Conservation (phyloP, 2,113 vertebrate genomes). For the Tetraodon nigroviridis region DNA sequence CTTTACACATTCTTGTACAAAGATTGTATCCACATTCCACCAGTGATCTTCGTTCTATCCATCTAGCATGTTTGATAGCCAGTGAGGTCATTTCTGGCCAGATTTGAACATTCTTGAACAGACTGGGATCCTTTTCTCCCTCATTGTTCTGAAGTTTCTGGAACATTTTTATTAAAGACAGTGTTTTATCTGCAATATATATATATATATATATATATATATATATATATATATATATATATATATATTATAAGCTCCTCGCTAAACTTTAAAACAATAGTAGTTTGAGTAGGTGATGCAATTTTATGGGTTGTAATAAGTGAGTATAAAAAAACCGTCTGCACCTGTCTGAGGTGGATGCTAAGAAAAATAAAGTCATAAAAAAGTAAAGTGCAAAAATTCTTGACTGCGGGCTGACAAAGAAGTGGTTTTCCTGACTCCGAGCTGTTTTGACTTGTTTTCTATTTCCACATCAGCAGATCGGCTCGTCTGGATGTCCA, state of each 20-base stretch:
- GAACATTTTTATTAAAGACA: too few relatives aligned
- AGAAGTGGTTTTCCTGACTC: constrained; percentile 45
- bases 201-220: too few relatives aligned
- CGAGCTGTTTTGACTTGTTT: constrained; percentile 37
- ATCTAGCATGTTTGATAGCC: constrained; percentile 6
- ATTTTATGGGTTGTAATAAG: too few relatives aligned
- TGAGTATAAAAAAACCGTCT: not conserved
- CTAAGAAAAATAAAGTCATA: not conserved
- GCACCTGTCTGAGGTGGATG: not conserved
- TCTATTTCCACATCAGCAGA: constrained; percentile 49
- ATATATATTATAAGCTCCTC: too few relatives aligned
- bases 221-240: too few relatives aligned
- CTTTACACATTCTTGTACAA: constrained; percentile 1
- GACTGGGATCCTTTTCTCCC: not conserved
- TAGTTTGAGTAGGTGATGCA: too few relatives aligned
- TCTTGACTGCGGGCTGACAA: constrained; percentile 15
- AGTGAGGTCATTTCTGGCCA: constrained; percentile 11
- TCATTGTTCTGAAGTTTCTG: too few relatives aligned
- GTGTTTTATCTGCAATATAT: too few relatives aligned
- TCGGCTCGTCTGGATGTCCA: constrained; percentile 20
- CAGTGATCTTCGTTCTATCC: not conserved
- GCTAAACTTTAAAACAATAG: too few relatives aligned
- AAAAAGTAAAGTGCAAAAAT: constrained; percentile 3
- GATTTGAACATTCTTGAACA: not conserved
- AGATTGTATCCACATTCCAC: not conserved